These are phyloP conservation scores for Koerneria pararmatus DNA, from an alignment of 2,888 invertebrate species.

Conservation along the genomic window DNA sequence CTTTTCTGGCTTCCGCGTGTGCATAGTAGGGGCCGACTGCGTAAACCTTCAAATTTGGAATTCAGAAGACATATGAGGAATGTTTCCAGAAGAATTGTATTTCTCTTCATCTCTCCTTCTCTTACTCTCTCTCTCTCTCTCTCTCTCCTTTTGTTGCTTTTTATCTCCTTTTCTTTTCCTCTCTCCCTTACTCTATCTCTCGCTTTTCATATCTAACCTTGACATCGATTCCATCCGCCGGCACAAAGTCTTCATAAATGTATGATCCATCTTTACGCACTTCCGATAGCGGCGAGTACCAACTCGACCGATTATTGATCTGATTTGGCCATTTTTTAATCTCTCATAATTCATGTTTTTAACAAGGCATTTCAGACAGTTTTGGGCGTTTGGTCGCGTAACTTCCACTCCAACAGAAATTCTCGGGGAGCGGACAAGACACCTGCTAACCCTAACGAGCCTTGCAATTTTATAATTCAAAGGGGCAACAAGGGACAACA, in stretches of 20 bases:
- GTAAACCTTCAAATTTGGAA: conserved; percentile 73
- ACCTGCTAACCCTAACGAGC: too few relatives aligned
- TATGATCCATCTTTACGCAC: conserved; percentile 95
- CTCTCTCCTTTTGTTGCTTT: too few relatives aligned
- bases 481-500: too few relatives aligned
- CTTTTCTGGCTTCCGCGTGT: conserved; percentile 97
- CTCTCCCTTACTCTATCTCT: conserved; percentile 2
- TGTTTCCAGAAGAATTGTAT: too few relatives aligned
- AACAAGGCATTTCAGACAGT: neutral
- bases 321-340: too few relatives aligned
- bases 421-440: too few relatives aligned
- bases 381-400: too few relatives aligned
- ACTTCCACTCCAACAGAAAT: too few relatives aligned
- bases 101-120: neutral
- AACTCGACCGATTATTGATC: conserved; percentile 97
- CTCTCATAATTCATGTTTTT: too few relatives aligned
- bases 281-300: conserved; percentile 85
- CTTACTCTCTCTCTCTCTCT: neutral
- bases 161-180: too few relatives aligned
- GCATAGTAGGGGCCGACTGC: conserved; percentile 99
- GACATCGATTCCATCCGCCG: conserved; percentile 86
- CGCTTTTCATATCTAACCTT: conserved; percentile 64
- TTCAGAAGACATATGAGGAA: too few relatives aligned
- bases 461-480: too few relatives aligned
- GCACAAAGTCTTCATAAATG: conserved; percentile 99